A percentile compares a stretch with the other conserved stretches of the same genome.
Evolutionary conservation across 2,797 vertebrate species (phyloP).

Genomic region (Alfaro cultratus): DNA sequence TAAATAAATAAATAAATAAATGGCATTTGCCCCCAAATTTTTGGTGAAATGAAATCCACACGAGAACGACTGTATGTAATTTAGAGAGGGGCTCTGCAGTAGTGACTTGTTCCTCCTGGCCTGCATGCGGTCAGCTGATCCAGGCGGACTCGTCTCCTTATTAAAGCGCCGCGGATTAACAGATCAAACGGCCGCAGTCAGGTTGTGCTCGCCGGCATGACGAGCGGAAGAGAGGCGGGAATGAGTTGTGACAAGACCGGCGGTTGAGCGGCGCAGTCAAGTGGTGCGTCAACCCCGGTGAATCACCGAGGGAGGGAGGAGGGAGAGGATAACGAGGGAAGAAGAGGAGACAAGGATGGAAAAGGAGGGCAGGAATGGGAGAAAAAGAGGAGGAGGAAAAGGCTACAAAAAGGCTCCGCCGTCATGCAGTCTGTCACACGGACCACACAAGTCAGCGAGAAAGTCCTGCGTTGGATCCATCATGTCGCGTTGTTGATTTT

Average conservation of each 20-base stretch:
- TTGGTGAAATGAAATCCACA: neutral
- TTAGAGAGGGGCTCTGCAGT: neutral
- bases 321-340: constrained; percentile 63
- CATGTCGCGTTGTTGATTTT: neutral
- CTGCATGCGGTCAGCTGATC: constrained; percentile 34
- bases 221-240: constrained; percentile 41
- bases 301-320: constrained; percentile 63
- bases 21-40: no score
- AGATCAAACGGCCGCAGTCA: constrained; percentile 66
- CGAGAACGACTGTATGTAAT: neutral
- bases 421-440: constrained; percentile 77
- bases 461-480: constrained; percentile 26
- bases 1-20: neutral
- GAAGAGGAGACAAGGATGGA: constrained; percentile 60
- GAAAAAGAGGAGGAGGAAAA: constrained; percentile 40
- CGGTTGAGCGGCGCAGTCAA: constrained; percentile 69
- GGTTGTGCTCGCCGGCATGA: constrained; percentile 31
- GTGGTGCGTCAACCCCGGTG: constrained; percentile 79
- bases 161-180: constrained; percentile 53
- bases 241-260: constrained; percentile 78
- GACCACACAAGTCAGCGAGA: constrained; percentile 73
- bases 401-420: constrained; percentile 78
- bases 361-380: constrained; percentile 51
- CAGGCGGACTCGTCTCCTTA: constrained; percentile 36
- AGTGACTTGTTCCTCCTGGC: constrained; percentile 28